phyloP scores from a whole-genome alignment of 2,113 vertebrate genomes.

The Prionailurus bengalensis region DNA sequence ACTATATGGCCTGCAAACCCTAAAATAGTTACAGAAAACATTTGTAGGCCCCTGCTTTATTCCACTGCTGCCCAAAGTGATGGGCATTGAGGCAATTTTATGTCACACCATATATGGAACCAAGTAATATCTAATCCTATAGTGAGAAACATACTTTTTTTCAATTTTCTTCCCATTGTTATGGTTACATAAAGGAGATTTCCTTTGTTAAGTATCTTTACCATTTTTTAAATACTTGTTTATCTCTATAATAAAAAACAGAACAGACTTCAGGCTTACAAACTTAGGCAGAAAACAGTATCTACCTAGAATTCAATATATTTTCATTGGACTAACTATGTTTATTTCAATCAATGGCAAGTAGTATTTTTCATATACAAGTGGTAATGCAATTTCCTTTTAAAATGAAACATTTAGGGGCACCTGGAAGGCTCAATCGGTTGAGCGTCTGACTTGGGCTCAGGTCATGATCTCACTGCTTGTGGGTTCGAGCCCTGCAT shows the following conservation, averaged over 20 bases:
- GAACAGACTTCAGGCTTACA: neutral
- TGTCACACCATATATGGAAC: neutral
- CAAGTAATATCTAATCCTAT: neutral
- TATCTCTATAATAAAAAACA: neutral
- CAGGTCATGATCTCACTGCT: too few relatives aligned
- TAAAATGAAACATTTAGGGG: neutral
- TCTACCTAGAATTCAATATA: neutral
- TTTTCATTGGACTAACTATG: neutral
- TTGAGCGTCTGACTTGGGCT: too few relatives aligned
- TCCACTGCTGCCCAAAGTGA: neutral
- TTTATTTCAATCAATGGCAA: slow-evolving; percentile 23
- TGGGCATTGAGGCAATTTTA: neutral
- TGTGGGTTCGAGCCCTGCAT: too few relatives aligned
- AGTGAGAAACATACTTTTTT: neutral
- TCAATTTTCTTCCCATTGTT: neutral
- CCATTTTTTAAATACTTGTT: neutral
- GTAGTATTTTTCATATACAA: neutral
- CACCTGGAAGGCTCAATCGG: too few relatives aligned
- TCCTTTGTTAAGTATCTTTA: neutral
- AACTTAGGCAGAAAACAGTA: neutral
- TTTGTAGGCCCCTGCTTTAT: neutral
- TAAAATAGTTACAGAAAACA: neutral
- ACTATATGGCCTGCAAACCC: neutral
- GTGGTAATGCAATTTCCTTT: neutral
- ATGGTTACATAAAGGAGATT: neutral